Percentiles rank a stretch among this genome's conserved stretches.
phyloP scores from a whole-genome alignment of 2,113 vertebrate genomes.

The Pterocles orientalis region DNA sequence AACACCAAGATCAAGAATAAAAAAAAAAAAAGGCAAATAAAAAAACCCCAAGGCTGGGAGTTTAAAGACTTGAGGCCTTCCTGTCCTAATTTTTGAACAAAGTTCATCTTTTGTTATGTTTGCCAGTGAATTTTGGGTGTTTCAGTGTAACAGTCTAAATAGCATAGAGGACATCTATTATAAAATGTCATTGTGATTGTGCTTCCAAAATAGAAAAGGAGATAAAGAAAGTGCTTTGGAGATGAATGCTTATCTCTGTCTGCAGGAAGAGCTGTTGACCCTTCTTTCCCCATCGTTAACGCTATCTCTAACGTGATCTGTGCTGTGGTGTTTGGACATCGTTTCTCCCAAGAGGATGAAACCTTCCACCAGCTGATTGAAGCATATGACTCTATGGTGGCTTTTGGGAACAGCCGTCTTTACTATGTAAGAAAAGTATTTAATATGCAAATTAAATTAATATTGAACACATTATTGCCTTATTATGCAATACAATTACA shows the following conservation, averaged over 20 bases:
- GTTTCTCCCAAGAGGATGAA: slow-evolving; percentile 37
- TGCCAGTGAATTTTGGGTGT: not conserved
- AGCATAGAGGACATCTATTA: not conserved
- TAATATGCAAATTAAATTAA: not conserved
- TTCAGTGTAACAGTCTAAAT: not conserved
- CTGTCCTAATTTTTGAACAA: not conserved
- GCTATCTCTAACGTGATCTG: slow-evolving; percentile 51
- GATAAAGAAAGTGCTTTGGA: not conserved
- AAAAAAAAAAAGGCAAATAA: not conserved
- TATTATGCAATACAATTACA: not conserved
- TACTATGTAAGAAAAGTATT: not conserved
- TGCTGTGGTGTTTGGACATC: slow-evolving; percentile 58
- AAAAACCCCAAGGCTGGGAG: not conserved
- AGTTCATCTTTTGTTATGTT: not conserved
- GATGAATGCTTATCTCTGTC: not conserved
- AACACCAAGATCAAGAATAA: not conserved
- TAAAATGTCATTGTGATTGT: not conserved
- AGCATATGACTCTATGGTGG: not conserved
- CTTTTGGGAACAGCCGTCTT: not conserved
- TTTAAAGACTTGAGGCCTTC: not conserved
- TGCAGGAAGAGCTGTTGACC: slow-evolving; percentile 57
- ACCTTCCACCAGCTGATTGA: slow-evolving; percentile 47
- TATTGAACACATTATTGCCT: not conserved
- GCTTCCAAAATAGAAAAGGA: not conserved
- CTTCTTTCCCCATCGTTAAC: slow-evolving; percentile 30